Percentiles rank a stretch among this genome's conserved stretches.
Conservation (phyloP, 2,797 vertebrate genomes). For the Cryptoblepharus egeriae region DNA sequence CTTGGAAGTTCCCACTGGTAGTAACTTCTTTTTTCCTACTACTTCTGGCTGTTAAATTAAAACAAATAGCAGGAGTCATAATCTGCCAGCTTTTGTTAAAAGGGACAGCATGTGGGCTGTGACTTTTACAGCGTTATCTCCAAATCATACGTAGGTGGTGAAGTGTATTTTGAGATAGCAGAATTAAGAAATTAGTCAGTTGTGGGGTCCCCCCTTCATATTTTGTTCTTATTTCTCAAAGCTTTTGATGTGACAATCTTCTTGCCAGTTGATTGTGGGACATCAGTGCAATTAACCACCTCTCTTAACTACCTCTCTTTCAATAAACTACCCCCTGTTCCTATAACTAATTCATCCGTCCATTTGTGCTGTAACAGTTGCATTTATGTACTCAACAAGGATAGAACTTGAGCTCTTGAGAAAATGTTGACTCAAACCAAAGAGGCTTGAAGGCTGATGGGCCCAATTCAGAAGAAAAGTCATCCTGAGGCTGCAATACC, state of each 20-base stretch:
- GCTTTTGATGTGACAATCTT: neutral
- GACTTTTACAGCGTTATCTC: neutral
- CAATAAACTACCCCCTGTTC: no score
- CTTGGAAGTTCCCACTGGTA: neutral
- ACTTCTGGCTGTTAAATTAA: neutral
- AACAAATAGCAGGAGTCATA: neutral
- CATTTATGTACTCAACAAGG: neutral
- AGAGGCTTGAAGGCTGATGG: neutral
- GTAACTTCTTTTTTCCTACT: neutral
- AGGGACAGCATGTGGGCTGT: neutral
- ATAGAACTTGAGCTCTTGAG: neutral
- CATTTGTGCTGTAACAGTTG: neutral
- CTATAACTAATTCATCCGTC: neutral
- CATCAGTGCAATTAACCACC: slow-evolving; percentile 4
- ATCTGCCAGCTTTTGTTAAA: neutral
- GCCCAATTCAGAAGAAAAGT: neutral
- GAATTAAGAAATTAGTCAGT: neutral
- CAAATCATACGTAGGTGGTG: neutral
- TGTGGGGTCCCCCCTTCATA: neutral
- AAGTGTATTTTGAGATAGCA: neutral
- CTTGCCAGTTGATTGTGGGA: slow-evolving; percentile 9
- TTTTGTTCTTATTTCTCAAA: neutral
- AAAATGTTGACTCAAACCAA: neutral
- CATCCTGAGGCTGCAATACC: neutral
- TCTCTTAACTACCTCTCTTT: no score